Base-by-base conservation (phyloP, 1,140 invertebrate species). In the Trachymyrmex cornetzi region DNA sequence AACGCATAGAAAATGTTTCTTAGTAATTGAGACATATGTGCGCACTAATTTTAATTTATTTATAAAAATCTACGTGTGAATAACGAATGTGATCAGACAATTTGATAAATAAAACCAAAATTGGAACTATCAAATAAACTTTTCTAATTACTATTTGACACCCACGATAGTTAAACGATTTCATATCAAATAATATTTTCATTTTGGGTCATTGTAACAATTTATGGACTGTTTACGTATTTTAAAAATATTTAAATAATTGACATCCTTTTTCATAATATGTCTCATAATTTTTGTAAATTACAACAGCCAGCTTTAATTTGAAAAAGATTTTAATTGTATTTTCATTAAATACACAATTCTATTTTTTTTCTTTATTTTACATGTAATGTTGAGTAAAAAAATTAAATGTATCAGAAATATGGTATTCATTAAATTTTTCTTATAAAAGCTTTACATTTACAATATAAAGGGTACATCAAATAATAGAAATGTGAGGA, bases 51-150 rank as follows among this genome's bases (percentile, higher is more conserved):
- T 81, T 84, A 84, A 84, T 75, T 84, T 84, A 84, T 75, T 84
- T 74, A 69, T 61, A 50, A 75, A 84, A 84, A 75, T 12, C n/a
- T 5, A 71, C 34, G 66, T 81, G 48, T 30, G 64, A 48, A 44
- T 66, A 59, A 81, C 38, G 14, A 50, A 27, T 84, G 69, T 84
- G 80, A 75, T 84, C 38, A 44, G 24, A 84, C n/a, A 61, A 84
- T 84, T 84, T 84, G 80, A 84, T 84, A 84, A 84, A 84, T 74
- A 75, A 80, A 84, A 74, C 34, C 12, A 50, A 74, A 84, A 61
- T 38, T 74, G 16, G 61, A 84, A 61, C 22, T 74, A 0, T 80
- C n/a, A 53, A n/a, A 72, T 48, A 82, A 3, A 75, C 7, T 61
- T 48, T n/a, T 59, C 24, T 59, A 34, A 61, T 63, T 61, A 75